Evolutionary conservation across 2,113 vertebrate species (phyloP).

Genomic region (Gymnarchus niloticus): DNA sequence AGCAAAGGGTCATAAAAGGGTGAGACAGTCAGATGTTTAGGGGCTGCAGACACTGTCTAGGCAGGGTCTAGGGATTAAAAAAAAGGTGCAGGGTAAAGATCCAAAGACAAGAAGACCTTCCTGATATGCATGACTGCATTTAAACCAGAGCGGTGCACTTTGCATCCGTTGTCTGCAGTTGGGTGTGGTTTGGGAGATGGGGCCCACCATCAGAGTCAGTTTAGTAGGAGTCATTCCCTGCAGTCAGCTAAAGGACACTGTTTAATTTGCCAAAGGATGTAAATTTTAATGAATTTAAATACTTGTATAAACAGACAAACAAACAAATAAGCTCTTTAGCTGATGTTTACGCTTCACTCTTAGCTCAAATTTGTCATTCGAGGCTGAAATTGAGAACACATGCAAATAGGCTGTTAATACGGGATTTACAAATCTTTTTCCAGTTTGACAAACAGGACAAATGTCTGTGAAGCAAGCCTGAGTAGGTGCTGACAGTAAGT

Average conservation of each 20-base stretch:
- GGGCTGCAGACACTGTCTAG: not conserved
- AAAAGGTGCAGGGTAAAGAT: not conserved
- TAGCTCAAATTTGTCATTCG: conserved; percentile 25
- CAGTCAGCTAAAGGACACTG: conserved; percentile 49
- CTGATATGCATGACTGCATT: not conserved
- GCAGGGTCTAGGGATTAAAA: not conserved
- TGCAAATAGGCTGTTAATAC: conserved; percentile 25
- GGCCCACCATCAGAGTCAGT: not conserved
- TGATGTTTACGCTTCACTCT: not conserved
- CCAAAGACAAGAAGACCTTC: not conserved
- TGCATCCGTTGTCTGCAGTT: no score
- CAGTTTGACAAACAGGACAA: conserved; percentile 25
- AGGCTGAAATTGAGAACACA: conserved; percentile 13
- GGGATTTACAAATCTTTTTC: conserved; percentile 22
- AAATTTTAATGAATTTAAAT: no score
- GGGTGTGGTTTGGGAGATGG: no score
- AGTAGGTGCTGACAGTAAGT: conserved; percentile 4
- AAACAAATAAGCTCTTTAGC: not conserved
- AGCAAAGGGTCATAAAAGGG: no score
- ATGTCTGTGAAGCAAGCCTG: conserved; percentile 9
- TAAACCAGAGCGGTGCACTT: not conserved
- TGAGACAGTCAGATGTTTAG: not conserved
- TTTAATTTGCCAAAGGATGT: conserved; percentile 43
- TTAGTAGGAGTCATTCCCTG: conserved; percentile 23
- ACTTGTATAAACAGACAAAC: no score